Evolutionary conservation across 2,113 vertebrate species (phyloP), one percentile per base, ranked within the genome.

Genomic region (Candoia aspera): DNA sequence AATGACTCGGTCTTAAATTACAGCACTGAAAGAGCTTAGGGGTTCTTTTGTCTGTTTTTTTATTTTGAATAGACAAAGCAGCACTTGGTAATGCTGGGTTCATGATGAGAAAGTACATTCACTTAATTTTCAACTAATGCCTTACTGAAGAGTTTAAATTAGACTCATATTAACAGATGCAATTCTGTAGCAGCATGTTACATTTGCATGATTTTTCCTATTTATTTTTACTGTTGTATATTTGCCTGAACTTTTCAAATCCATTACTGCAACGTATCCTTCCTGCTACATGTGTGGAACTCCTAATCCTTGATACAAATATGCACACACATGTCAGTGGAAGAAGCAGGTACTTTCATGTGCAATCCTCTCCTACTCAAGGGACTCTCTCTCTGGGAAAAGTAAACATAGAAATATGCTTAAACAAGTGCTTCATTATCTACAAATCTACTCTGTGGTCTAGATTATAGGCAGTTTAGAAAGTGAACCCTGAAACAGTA

Each of bases 1-100:
- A 87, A 87, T 84, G 86, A 92, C 49, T 93, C 83, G 83, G 6
- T 62, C 24, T 73, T 58, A 55, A 93, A 90, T 42, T 85, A 1
- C 17, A 92, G 64, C 17, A 49, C 42, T 15, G 42, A 54, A 84
- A n/a, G 37, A 10, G 55, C 42, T 88, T 42, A 9, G 62, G 15
- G 29, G 53, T 37, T 23, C 49, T 37, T 73, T 73, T 49, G 46
- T 49, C 15, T n/a, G 12, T 49, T 68, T 68, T 73, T 73, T 73
- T 37, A 79, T 79, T 79, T 59, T 53, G 13, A 29, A 23, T 53
- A 42, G 19, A 42, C 68, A 88, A 92, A 92, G 53, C 29, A 92
- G 37, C 55, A 83, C 57, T 84, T 84, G 68, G 23, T 29, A 87
- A 9, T 54, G 49, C 33, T 42, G 33, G 13, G 10, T 37, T 68